phyloP scores from a whole-genome alignment of 1,140 invertebrate species.

The Drosophila bipectinata region DNA sequence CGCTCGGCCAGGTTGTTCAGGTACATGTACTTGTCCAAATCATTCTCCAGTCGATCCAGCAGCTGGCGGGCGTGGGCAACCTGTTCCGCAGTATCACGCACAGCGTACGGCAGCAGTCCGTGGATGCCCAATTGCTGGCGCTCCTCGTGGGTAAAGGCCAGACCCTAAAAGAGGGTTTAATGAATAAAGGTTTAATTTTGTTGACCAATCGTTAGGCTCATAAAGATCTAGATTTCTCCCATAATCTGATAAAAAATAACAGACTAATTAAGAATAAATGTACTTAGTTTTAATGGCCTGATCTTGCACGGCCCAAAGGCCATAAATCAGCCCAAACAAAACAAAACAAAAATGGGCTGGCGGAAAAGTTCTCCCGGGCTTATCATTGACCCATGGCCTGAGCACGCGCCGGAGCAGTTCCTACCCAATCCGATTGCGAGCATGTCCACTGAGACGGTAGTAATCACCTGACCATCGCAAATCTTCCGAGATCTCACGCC shows the following conservation, averaged over 20 bases:
- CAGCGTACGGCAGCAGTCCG: slow-evolving; percentile 91
- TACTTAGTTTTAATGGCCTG: slow-evolving; percentile 8
- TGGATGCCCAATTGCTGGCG: slow-evolving; percentile 94
- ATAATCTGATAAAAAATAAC: not conserved
- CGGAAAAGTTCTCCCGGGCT: slow-evolving; percentile 43
- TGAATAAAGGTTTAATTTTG: too few species aligned
- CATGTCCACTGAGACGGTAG: not conserved
- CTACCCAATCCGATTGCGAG: not conserved
- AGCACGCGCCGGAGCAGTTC: slow-evolving; percentile 24
- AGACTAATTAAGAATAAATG: not conserved
- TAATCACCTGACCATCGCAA: slow-evolving; percentile 32
- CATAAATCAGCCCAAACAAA: slow-evolving; percentile 21
- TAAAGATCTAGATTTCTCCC: too few species aligned
- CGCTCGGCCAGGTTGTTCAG: slow-evolving; percentile 92
- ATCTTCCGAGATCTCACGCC: slow-evolving; percentile 14
- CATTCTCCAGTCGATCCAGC: slow-evolving; percentile 90
- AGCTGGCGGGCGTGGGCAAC: slow-evolving; percentile 90
- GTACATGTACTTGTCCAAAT: slow-evolving; percentile 95
- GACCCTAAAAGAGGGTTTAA: slow-evolving; percentile 18
- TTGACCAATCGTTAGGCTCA: too few species aligned
- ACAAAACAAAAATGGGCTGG: slow-evolving; percentile 9
- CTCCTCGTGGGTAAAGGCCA: slow-evolving; percentile 87
- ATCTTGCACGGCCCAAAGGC: slow-evolving; percentile 4
- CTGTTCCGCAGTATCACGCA: slow-evolving; percentile 94
- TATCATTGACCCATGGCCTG: slow-evolving; percentile 15